Evolutionary conservation across 2,888 invertebrate genomes (phyloP), one percentile per base, ranked within the genome.

Genomic region (Autographa gamma): DNA sequence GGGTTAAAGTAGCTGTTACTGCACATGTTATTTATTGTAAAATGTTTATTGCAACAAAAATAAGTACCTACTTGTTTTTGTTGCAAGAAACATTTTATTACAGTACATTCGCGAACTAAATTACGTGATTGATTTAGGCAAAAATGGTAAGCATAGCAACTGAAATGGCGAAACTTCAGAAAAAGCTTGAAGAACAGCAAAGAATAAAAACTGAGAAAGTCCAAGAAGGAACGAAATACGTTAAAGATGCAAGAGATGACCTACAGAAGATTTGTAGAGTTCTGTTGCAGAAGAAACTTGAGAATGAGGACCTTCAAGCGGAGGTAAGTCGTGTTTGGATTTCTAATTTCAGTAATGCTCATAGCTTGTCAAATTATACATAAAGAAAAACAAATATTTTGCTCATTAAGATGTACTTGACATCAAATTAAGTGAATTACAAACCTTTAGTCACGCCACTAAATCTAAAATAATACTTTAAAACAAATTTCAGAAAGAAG

Each of bases 181-280:
- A 82, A 8, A 60, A 59, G 4, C 71, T 91, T 59, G 60, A 66
- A 6, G 85, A 86, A 16, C 93, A 92, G 74, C 80, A 84, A 7
- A 79, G 81, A 58, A n/a, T 63, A 25, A 94, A 92, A 73, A 41
- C 60, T 6, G 69, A 79, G 0, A 94, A 93, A 76, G 92, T 93
- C 84, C n/a, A 77, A 0, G 91, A 94, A 81, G 93, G 93, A 0
- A 83, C 69, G 1, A 74, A 74, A 16, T 90, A 84, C 61, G 83
- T 95, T 1, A 92, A 90, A 77, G 92, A 93, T 60, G 92, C 92
- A 2, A 90, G 95, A 74, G 89, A 89, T 1, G 93, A 94, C 38
- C 79, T 95, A 48, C 89, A 92, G 61, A 92, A 91, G 73, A 86
- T 93, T n/a, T 92, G 90, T 69, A 91, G 87, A 73, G 73, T 88